phyloP scores from a whole-genome alignment of 2,113 vertebrate genomes.

The Charina bottae region DNA sequence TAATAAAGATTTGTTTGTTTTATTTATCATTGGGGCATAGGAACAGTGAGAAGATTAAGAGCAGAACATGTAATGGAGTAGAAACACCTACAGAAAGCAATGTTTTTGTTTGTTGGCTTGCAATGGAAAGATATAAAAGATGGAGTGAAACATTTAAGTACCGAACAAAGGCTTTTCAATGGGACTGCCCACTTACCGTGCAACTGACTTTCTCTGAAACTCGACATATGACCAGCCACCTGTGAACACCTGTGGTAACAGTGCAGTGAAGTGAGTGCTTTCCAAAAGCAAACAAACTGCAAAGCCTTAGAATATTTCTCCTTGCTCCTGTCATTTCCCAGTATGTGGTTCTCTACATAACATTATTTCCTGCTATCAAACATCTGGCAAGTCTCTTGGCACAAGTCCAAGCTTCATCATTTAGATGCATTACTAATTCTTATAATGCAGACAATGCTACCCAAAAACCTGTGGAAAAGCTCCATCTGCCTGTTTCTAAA shows the following conservation, averaged over 20 bases:
- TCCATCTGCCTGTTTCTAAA: conserved; percentile 5
- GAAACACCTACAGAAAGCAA: neutral
- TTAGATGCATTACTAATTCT: conserved; percentile 32
- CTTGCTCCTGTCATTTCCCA: neutral
- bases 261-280: neutral
- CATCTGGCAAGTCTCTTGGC: conserved; percentile 25
- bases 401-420: neutral
- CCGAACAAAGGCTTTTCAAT: neutral
- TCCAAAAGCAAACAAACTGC: neutral
- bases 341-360: neutral
- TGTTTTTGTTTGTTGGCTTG: neutral
- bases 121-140: neutral
- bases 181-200: neutral
- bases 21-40: neutral
- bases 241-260: neutral
- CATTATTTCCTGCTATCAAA: conserved; percentile 9
- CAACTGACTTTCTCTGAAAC: neutral
- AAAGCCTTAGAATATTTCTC: neutral
- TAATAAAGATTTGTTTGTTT: no score
- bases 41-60: neutral
- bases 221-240: neutral
- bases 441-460: neutral
- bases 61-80: neutral
- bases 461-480: conserved; percentile 1
- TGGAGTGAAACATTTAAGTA: neutral